Evolutionary conservation across 2,113 vertebrate species (phyloP), one percentile per base, ranked within the genome.

Genomic region (Triplophysa tibetana): DNA sequence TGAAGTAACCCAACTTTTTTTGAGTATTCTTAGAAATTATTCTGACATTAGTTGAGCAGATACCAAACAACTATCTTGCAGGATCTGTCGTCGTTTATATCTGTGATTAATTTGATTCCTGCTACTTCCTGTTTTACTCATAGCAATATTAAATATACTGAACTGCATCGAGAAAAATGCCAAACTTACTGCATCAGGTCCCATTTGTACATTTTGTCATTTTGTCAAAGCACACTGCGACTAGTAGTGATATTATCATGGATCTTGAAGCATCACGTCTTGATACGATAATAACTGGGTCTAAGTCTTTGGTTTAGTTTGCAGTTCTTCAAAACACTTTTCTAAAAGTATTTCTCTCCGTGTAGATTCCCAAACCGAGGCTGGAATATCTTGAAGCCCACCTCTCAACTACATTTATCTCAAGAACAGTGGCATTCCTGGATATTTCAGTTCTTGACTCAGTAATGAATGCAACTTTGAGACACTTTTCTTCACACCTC

Each of bases 381-480:
- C 6, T 26, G 58, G 3, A 73, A 16, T 16, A 58, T 75, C 38
- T 11, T 24, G 12, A 63, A 29, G 61, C 50, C 64, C 52, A 63
- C 61, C 60, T 64, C 43, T 76, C 74, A 65, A 10, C 17, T n/a
- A 52, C 19, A 19, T 26, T 76, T 76, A 65, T 54, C 75, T 65
- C 11, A 64, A 52, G 43, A 76, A 76, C 1, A 17, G 62, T 54
- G 24, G 48, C 61, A 77, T 65, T 72, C 43, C 60, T 61, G 38
- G 50, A 65, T 73, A 24, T 56, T 80, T 64, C 24, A 54, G 78
- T 72, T 52, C 58, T 80, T 64, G 17, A 41, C 60, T 23, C 43
- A 50, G 67, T 79, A 79, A 80, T 73, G 78, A 73, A 80, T 73
- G 60, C 45, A 45, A 72, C 60, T 72, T 66, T 68, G 38, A 75